A percentile compares a stretch with the other conserved stretches of the same genome.
Conservation (phyloP, 30 jellyfish, hydroid and myxozoan genomes). For the Turritopsis dohrnii region DNA sequence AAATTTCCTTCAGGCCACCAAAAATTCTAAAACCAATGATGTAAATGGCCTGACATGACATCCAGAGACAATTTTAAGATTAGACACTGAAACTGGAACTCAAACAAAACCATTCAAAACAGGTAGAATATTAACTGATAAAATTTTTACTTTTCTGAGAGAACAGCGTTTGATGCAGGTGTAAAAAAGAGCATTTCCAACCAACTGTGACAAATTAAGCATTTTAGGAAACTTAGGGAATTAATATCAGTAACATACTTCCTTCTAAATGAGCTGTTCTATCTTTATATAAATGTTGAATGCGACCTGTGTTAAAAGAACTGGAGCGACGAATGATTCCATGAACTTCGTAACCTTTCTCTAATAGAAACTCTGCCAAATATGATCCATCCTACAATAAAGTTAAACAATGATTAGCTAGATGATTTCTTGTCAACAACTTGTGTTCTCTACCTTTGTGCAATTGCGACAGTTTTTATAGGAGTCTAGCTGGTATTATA, state of each 20-base stretch:
- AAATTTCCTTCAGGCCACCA: too few relatives aligned
- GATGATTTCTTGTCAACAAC: not conserved
- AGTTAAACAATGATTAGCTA: slow-evolving; percentile 16
- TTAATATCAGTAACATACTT: slow-evolving; percentile 26
- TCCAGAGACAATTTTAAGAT: too few relatives aligned
- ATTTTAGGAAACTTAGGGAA: not conserved
- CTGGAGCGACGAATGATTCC: slow-evolving; percentile 95
- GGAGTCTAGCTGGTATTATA: too few relatives aligned
- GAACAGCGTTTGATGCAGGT: too few relatives aligned
- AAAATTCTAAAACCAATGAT: too few relatives aligned
- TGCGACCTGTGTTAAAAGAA: slow-evolving; percentile 74
- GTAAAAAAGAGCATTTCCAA: too few relatives aligned
- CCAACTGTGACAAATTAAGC: too few relatives aligned
- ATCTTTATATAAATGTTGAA: slow-evolving; percentile 78
- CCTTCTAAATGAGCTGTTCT: slow-evolving; percentile 74
- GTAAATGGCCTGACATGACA: too few relatives aligned
- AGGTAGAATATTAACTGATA: too few relatives aligned
- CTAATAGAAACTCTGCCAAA: slow-evolving; percentile 73
- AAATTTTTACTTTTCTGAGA: too few relatives aligned
- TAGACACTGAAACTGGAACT: too few relatives aligned
- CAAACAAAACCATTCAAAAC: not conserved
- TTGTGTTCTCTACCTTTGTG: not conserved
- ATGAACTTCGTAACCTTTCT: slow-evolving; percentile 81
- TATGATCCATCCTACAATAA: slow-evolving; percentile 99
- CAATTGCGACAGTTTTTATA: not conserved